Conservation (phyloP, 2,888 invertebrate genomes). For the Drosophila nigricruria region DNA sequence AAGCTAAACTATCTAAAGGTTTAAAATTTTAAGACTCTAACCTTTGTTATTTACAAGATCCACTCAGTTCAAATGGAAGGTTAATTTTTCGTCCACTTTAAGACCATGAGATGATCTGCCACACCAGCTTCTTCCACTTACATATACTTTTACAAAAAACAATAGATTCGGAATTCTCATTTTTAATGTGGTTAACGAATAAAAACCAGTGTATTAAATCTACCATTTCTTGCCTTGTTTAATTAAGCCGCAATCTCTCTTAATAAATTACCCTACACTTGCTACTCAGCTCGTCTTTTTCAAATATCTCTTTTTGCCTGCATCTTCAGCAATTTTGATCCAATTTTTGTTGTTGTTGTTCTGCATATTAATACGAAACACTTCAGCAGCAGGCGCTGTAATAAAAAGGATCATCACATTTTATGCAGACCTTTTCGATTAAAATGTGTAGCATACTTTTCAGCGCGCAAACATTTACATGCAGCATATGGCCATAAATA, state of each 20-base stretch:
- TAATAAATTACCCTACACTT: not conserved
- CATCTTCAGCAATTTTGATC: not conserved
- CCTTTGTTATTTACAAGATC: no score
- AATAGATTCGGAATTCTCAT: no score
- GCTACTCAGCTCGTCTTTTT: not conserved
- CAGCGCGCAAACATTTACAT: slow-evolving; percentile 65
- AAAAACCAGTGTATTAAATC: no score
- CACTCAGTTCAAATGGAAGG: no score
- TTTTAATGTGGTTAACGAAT: no score
- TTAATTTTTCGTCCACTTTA: no score
- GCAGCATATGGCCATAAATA: slow-evolving; percentile 20
- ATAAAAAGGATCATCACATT: slow-evolving; percentile 55
- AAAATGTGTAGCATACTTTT: slow-evolving; percentile 80
- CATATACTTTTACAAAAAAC: no score
- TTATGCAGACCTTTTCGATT: slow-evolving; percentile 74
- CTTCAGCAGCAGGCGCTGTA: not conserved
- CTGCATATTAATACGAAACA: not conserved
- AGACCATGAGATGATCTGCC: no score
- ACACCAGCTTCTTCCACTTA: no score
- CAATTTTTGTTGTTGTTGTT: not conserved
- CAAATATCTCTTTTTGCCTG: not conserved
- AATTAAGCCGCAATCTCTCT: not conserved
- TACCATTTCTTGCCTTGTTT: not conserved
- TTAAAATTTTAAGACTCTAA: no score
- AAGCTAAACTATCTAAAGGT: no score